These are phyloP conservation scores for Eira barbara DNA, from an alignment of 2,113 vertebrate genomes.

Conservation along the genomic window DNA sequence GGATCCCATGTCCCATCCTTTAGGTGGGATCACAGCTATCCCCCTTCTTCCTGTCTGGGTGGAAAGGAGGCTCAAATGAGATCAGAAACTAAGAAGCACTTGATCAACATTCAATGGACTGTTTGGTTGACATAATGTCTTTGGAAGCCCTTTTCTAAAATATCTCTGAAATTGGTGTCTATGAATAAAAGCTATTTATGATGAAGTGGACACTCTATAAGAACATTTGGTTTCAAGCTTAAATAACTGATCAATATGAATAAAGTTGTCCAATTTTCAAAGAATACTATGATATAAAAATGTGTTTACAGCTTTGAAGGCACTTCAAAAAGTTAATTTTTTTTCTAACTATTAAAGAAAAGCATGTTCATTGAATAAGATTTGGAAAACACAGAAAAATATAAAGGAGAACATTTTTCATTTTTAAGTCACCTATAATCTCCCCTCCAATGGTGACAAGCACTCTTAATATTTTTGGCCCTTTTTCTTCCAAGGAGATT, in stretches of 20 bases:
- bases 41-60: neutral
- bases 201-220: neutral
- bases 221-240: neutral
- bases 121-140: neutral
- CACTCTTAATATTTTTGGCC: neutral
- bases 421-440: neutral
- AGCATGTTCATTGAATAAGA: neutral
- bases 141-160: slow-evolving; percentile 7
- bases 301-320: neutral
- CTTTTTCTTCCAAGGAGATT: slow-evolving; percentile 24
- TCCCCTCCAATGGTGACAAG: neutral
- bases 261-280: neutral
- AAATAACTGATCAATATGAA: neutral
- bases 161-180: slow-evolving; percentile 44
- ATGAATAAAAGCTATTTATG: neutral
- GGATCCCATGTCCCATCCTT: neutral
- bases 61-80: neutral
- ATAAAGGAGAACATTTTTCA: neutral
- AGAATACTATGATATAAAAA: neutral
- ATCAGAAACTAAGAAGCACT: neutral
- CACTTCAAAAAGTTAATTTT: neutral
- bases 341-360: slow-evolving; percentile 19
- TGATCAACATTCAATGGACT: neutral
- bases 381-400: neutral
- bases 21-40: neutral